A percentile compares a stretch with the other conserved stretches of the same genome.
These are phyloP conservation scores for Aulostomus chinensis DNA, from an alignment of 2,797 vertebrate genomes.

Conservation along the genomic window DNA sequence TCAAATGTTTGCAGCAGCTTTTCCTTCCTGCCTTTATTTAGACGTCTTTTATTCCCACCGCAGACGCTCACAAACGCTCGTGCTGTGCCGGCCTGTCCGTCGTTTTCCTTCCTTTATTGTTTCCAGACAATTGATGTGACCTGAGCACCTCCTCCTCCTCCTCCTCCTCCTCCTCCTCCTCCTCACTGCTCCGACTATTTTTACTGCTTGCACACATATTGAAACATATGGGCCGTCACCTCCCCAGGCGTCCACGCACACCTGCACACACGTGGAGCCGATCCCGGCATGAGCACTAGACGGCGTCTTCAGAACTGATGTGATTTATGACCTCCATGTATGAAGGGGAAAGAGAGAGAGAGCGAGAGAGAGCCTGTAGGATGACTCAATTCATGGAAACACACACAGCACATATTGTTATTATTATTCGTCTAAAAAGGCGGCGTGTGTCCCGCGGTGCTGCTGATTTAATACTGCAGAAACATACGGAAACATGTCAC, in stretches of 20 bases:
- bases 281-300: constrained; percentile 29
- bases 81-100: constrained; percentile 10
- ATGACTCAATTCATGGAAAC: background rate
- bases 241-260: constrained; percentile 6
- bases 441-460: background rate
- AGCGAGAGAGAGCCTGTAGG: background rate
- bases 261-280: background rate
- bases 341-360: background rate
- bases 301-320: constrained; percentile 21
- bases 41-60: constrained; percentile 28
- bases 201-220: constrained; percentile 29
- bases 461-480: background rate
- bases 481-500: constrained; percentile 7
- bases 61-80: constrained; percentile 3
- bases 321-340: constrained; percentile 52
- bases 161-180: too few relatives aligned
- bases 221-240: constrained; percentile 13
- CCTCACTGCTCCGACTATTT: constrained; percentile 31
- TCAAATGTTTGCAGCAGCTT: constrained; percentile 6
- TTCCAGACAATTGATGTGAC: constrained; percentile 52
- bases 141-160: constrained; percentile 1
- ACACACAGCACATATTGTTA: background rate
- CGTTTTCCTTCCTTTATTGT: constrained; percentile 62
- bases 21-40: constrained; percentile 39
- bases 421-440: constrained; percentile 1